phyloP scores from a whole-genome alignment of 2,888 invertebrate species.

The Cephalotes varians region DNA sequence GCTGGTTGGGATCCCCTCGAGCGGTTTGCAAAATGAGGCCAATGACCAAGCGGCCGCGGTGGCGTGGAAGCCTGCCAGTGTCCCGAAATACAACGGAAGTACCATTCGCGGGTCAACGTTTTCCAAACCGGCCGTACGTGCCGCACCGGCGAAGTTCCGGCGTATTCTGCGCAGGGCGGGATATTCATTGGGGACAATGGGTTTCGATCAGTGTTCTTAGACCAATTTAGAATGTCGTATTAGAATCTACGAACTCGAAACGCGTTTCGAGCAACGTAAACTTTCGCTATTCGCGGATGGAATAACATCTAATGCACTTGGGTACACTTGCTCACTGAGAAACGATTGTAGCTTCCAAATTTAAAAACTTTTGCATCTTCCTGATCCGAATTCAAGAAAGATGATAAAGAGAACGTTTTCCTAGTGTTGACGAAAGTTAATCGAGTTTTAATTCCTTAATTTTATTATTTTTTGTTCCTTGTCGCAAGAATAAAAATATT shows the following conservation, averaged over 20 bases:
- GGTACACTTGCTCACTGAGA: not conserved
- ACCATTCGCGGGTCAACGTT: conserved; percentile 62
- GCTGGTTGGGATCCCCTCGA: conserved; percentile 29
- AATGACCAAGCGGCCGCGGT: conserved; percentile 65
- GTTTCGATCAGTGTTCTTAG: conserved; percentile 26
- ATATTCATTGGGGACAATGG: conserved; percentile 21
- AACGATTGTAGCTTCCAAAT: not conserved
- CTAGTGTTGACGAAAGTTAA: not conserved
- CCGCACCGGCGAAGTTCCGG: conserved; percentile 51
- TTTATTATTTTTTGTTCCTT: not conserved
- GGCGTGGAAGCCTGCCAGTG: conserved; percentile 68
- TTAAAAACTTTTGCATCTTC: not conserved
- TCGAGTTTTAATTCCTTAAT: not conserved
- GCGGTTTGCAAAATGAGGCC: conserved; percentile 64
- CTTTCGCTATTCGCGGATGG: not conserved
- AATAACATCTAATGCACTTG: not conserved
- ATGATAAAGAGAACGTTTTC: not conserved
- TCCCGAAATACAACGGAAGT: conserved; percentile 75
- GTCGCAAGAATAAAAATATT: not conserved
- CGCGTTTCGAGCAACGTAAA: not conserved
- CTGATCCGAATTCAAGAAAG: not conserved
- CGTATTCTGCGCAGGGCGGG: conserved; percentile 15
- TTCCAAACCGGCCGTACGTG: conserved; percentile 65
- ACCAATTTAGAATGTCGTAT: not conserved
- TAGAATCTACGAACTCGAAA: not conserved